Evolutionary conservation across 2,888 invertebrate genomes (phyloP), one percentile per base, ranked within the genome.

Genomic region (Seira sanloemensis): DNA sequence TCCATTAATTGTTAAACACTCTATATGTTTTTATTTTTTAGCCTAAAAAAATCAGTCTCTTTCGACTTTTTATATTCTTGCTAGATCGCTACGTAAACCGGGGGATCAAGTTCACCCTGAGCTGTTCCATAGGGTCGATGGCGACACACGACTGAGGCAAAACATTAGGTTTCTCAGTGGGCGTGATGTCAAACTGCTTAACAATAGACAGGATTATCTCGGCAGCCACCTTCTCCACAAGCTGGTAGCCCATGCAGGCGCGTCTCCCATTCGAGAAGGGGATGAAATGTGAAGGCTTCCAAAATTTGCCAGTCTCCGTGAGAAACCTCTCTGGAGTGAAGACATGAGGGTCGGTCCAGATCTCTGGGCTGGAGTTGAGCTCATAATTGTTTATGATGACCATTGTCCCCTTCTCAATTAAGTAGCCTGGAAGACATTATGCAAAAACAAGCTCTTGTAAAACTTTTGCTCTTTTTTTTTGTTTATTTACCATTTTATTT

Each of bases 211-310:
- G 73, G 23, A 89, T 65, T n/a, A 88, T 27, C 9, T 86, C 87
- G 62, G 89, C 89, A 23, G 94, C 94, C 91, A 95, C 95, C 0
- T 95, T 94, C 18, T 95, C 94, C 0, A 97, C 94, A 68, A 97
- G 91, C 54, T 94, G 94, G 90, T 96, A 96, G 0, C 97, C 97
- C 81, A 97, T 95, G 90, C 97, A 97, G 0, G 96, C 96, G n/a
- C 97, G 92, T 95, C 96, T 5, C 0, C 97, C 97, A 65, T 96
- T 95, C 90, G 96, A 96, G 91, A 97, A 97, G 0, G 97, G 97
- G 12, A 97, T 92, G 90, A 96, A 97, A 90, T 96, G 94, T 0
- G 95, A 93, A 0, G 94, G 94, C 89, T 94, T 94, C 1, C 91
- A 89, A 16, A 94, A 90, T 67, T 91, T 91, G 0, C 93, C 93